A percentile compares a stretch with the other conserved stretches of the same genome.
These are phyloP conservation scores for Pachyrhynchus sulphureomaculatus DNA, from an alignment of 1,140 invertebrate genomes.

Conservation along the genomic window DNA sequence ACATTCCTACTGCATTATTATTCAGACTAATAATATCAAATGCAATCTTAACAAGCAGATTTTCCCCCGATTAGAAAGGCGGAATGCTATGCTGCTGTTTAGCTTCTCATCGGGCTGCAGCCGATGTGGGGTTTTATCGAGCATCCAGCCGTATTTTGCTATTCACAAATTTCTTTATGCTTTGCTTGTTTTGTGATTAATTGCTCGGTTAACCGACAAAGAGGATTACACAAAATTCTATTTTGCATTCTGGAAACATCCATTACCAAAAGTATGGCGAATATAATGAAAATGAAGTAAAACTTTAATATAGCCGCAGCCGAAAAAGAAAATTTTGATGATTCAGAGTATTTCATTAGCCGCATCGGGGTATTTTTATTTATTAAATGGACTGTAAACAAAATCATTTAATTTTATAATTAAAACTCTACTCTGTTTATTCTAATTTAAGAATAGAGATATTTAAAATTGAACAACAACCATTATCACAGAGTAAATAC, in stretches of 20 bases:
- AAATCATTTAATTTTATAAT: too few relatives aligned
- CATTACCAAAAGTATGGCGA: slow-evolving; percentile 20
- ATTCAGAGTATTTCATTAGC: too few relatives aligned
- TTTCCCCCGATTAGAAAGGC: not conserved
- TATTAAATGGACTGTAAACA: not conserved
- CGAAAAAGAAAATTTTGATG: too few relatives aligned
- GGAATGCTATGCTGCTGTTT: not conserved
- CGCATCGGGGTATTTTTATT: not conserved
- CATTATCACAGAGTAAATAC: too few relatives aligned
- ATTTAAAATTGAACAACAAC: too few relatives aligned
- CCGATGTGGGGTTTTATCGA: slow-evolving; percentile 5
- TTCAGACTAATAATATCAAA: not conserved
- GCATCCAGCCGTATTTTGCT: slow-evolving; percentile 9
- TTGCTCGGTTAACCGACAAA: slow-evolving; percentile 18
- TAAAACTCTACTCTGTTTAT: too few relatives aligned
- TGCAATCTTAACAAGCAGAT: not conserved
- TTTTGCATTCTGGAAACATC: slow-evolving; percentile 18
- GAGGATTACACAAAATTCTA: slow-evolving; percentile 20
- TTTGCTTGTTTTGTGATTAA: slow-evolving; percentile 21
- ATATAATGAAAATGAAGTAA: slow-evolving; percentile 14
- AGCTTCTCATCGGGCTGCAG: slow-evolving; percentile 9
- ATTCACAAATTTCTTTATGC: slow-evolving; percentile 19
- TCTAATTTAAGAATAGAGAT: too few relatives aligned
- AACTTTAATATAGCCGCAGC: not conserved
- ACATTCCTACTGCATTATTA: not conserved